A percentile compares a stretch with the other conserved stretches of the same genome.
Conservation (phyloP, 2,888 invertebrate genomes). For the Caenorhabditis afra region DNA sequence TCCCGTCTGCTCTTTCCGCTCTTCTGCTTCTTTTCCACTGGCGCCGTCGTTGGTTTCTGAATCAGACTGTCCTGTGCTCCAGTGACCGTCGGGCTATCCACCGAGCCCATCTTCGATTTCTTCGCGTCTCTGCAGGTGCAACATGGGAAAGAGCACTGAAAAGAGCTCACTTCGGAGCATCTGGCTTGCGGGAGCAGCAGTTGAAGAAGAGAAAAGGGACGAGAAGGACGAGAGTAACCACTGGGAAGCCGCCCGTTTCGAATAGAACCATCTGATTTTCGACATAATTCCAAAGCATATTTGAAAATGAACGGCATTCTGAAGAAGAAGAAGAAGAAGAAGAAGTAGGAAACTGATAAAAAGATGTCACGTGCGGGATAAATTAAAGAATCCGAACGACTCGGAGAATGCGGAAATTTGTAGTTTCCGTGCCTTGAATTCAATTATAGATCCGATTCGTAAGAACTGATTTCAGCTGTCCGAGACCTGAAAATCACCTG, state of each 20-base stretch:
- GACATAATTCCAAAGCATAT: conserved; percentile 39
- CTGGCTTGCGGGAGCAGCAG: conserved; percentile 10
- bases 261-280: conserved; percentile 25
- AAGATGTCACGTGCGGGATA: neutral
- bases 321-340: neutral
- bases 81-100: too few relatives aligned
- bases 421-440: too few relatives aligned
- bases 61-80: conserved; percentile 22
- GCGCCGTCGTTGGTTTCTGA: conserved; percentile 7
- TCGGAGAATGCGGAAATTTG: too few relatives aligned
- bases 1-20: neutral
- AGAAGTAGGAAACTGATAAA: too few relatives aligned
- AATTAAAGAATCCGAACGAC: neutral
- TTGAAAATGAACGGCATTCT: neutral
- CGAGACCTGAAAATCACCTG: too few relatives aligned
- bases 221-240: neutral
- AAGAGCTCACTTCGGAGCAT: neutral
- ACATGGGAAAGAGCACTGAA: neutral
- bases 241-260: conserved; percentile 23
- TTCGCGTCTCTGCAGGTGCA: conserved; percentile 10
- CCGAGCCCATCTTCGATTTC: neutral
- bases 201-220: conserved; percentile 3
- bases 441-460: too few relatives aligned
- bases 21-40: neutral
- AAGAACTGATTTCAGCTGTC: too few relatives aligned